These are phyloP conservation scores for Molossus alvarezi DNA, from an alignment of 2,797 vertebrate genomes.

Conservation along the genomic window DNA sequence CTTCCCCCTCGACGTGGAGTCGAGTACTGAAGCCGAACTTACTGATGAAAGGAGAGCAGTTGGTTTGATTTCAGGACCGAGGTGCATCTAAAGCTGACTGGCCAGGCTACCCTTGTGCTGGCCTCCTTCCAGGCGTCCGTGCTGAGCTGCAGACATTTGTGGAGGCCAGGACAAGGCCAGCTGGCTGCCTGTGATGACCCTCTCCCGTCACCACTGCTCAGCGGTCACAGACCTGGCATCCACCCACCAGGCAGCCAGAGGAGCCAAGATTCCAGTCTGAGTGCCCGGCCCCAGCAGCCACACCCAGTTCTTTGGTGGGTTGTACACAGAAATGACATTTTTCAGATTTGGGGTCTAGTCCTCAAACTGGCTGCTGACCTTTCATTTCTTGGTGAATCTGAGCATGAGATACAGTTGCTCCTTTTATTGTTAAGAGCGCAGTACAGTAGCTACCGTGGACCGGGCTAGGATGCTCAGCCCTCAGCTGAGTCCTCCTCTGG, in stretches of 20 bases:
- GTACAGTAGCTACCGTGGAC: background rate
- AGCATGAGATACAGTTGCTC: background rate
- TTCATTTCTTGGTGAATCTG: background rate
- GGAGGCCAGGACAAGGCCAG: background rate
- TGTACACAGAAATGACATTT: background rate
- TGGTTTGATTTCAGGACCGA: conserved; percentile 8
- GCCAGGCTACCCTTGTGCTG: background rate
- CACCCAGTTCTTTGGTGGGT: background rate
- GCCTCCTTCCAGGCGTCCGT: background rate
- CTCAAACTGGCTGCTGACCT: background rate
- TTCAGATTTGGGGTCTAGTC: background rate
- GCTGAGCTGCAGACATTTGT: background rate
- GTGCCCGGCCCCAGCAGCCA: background rate
- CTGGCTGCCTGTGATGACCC: background rate
- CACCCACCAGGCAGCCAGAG: background rate
- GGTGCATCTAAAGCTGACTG: background rate
- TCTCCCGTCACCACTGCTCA: conserved; percentile 16
- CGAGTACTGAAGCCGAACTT: background rate
- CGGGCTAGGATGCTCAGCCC: background rate
- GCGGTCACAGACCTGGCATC: background rate
- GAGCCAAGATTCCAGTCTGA: background rate
- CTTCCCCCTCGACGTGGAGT: background rate
- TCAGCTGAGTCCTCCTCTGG: background rate
- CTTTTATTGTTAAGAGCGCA: background rate
- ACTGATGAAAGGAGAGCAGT: background rate